A percentile compares a stretch with the other conserved stretches of the same genome.
phyloP scores from a whole-genome alignment of 2,888 invertebrate species.

The Microctonus hyperodae region DNA sequence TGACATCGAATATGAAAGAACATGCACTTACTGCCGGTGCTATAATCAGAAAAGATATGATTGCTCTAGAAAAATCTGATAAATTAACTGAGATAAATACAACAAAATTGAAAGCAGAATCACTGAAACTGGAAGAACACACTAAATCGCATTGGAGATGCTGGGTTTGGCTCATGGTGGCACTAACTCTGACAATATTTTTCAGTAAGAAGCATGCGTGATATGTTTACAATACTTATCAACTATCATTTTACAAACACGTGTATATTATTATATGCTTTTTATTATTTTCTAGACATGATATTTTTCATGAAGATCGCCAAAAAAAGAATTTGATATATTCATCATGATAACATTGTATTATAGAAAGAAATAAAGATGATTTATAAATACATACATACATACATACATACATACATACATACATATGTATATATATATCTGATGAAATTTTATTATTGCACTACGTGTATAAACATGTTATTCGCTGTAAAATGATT shows the following conservation, averaged over 20 bases:
- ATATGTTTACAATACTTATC: slow-evolving; percentile 33
- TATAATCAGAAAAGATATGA: slow-evolving; percentile 85
- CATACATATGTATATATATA: too few species aligned
- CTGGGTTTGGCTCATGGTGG: slow-evolving; percentile 93
- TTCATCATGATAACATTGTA: not conserved
- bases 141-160: slow-evolving; percentile 90
- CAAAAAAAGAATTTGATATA: slow-evolving; percentile 60
- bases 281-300: slow-evolving; percentile 74
- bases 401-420: too few species aligned
- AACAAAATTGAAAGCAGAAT: slow-evolving; percentile 78
- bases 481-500: too few species aligned
- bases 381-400: too few species aligned
- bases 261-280: not conserved
- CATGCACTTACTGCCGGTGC: slow-evolving; percentile 88
- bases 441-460: too few species aligned
- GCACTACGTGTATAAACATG: too few species aligned
- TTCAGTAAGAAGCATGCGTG: slow-evolving; percentile 71
- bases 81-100: slow-evolving; percentile 82
- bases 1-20: slow-evolving; percentile 88
- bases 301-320: slow-evolving; percentile 92
- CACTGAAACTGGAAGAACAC: slow-evolving; percentile 82
- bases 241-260: slow-evolving; percentile 23
- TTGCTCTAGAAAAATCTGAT: slow-evolving; percentile 73
- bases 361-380: slow-evolving; percentile 66
- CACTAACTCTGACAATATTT: slow-evolving; percentile 84